Evolutionary conservation across 2,113 vertebrate genomes (phyloP), one percentile per base, ranked within the genome.

Genomic region (Nycticorax nycticorax): DNA sequence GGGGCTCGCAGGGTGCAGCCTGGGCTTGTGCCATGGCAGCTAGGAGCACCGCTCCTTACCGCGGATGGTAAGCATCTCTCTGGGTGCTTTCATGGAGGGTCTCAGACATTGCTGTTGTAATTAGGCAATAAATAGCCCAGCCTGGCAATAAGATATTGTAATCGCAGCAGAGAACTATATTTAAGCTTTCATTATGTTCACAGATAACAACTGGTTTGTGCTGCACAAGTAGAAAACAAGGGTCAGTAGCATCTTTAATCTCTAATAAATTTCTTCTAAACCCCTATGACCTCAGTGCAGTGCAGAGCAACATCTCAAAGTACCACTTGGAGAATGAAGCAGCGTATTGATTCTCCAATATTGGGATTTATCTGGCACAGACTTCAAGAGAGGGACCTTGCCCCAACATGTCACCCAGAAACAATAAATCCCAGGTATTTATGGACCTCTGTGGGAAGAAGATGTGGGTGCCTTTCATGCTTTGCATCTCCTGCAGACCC

Each of bases 141-240:
- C 64, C 43, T 55, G 69, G 60, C 41, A 60, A 23, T 45, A 85
- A 66, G 62, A 68, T 71, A 32, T 10, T 60, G 47, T 87, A 67
- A 76, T 84, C 62, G 33, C 18, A 67, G 59, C 37, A 77, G 69
- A 88, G 69, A 88, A 64, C 32, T 69, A 4, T 73, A 57, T 41
- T 62, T 73, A 69, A 77, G 71, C 43, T 88, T 93, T 88, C 35
- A 13, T 83, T 60, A 78, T 48, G n/a, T 43, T 93, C 60, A 83
- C 23, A 13, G 78, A 32, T 52, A 53, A 73, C 45, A 37, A 57
- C n/a, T 87, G 68, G 22, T 80, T 88, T 96, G 68, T 33, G 41
- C 63, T 52, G 35, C 56, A 64, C 20, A 76, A 72, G 41, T 52
- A 80, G 74, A 85, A 67, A 88, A 77, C 52, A 39, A 75, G 26